Base-by-base conservation (phyloP, 2,113 vertebrate genomes). In the Cololabis saira region DNA sequence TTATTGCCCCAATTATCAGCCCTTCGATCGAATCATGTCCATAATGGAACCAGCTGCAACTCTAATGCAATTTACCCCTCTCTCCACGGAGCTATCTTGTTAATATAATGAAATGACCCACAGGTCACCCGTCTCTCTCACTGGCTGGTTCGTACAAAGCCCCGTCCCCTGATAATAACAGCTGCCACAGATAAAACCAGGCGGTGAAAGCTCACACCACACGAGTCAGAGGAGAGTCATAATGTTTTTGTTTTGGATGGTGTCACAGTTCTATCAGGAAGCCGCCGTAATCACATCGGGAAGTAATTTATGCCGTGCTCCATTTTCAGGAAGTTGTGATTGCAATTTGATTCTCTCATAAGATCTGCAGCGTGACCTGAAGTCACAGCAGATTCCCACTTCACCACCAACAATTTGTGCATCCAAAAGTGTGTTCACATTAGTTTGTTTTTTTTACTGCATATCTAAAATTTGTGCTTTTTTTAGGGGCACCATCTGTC, bases 101-200 rank as follows among this genome's bases (percentile, higher is more conserved):
- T 55, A 52, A 66, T 45, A 43, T 49, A 41, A 57, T 40, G 51
- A 70, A 73, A 68, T 37, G 16, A 57, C 52, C 30, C n/a, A 59
- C 71, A 78, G 67, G 75, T 77, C 72, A 80, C 43, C 47, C 52
- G 55, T 62, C 68, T 42, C 17, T 41, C 37, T 54, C 10, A 15
- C 10, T 71, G 71, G 56, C 18, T 65, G 44, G 48, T 71, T 45
- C 33, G 24, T 14, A 4, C 13, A 51, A 62, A 62, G 27, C 14
- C 45, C n/a, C 2, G n/a, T 9, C n/a, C 45, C 45, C 45, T 15
- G 11, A 17, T 47, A 17, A 47, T 47, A 17, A 47, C 33, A 47
- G n/a, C 5, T n/a, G n/a, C 19, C 17, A 37, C 22, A 42, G 3
- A 45, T 19, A n/a, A 62, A 56, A 50, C 13, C 19, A 48, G 13